Evolutionary conservation across 2,797 vertebrate species (phyloP), one percentile per base, ranked within the genome.

Genomic region (Emydoidea blandingii): DNA sequence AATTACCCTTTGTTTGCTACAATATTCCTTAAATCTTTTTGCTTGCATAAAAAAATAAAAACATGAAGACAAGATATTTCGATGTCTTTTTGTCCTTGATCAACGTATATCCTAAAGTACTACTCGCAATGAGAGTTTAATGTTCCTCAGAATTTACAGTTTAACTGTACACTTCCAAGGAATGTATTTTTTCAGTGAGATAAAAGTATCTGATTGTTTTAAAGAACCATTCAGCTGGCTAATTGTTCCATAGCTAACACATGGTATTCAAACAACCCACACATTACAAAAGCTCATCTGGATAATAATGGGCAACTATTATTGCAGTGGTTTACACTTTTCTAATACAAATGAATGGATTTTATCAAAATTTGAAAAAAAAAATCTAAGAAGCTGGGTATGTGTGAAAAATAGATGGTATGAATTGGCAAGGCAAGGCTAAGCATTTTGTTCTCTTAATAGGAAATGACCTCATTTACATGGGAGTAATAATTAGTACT

Each of bases 1-100:
- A 99, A 99, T 99, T 99, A 99, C 99, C 99, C 99, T 99, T 99
- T 99, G 99, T 99, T 99, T 99, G 99, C 98, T 99, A 99, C 99
- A 99, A 98, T 99, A 99, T 99, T 99, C 99, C 99, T 98, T 98
- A 98, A 98, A 98, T 98, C 98, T 98, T 98, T 97, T 97, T 98
- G 97, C 97, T 97, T 96, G 97, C 96, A 97, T 96, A 97, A 97
- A 95, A 97, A 99, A 98, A 98, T 98, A 98, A 98, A 98, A 99
- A 98, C 99, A 99, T 5, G 94, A 97, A 98, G 98, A 98, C 95
- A 94, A 98, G 98, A 98, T 98, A 98, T 98, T 97, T 97, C 96
- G 96, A 97, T 96, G 98, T 98, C 98, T 98, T 98, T 98, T 98
- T 98, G 99, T 99, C 99, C 99, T 99, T 99, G 99, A 99, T 99